Base-by-base conservation (phyloP, 2,888 invertebrate species). In the Lithophane ornitopus region DNA sequence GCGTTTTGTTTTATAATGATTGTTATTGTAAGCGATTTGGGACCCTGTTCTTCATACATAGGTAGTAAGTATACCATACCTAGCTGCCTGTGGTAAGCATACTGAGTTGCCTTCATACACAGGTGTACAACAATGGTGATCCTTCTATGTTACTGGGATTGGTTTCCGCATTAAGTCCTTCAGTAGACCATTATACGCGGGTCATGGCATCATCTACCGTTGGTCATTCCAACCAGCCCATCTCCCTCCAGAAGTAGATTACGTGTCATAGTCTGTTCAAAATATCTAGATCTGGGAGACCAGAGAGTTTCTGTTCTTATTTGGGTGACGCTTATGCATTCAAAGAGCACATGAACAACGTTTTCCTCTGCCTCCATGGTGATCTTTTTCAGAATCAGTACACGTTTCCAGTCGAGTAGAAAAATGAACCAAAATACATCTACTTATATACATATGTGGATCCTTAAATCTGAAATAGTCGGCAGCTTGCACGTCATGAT, bases 1-100 rank as follows among this genome's bases (percentile, higher is more conserved):
- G 73, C 58, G 59, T 74, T 70, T 74, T 66, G 59, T 80, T 82
- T 73, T 63, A 34, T 34, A 74, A 69, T 73, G 22, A 56, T 76
- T 54, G 65, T 84, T 69, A 69, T 83, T 80, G 67, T 68, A 22
- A 68, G 66, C 22, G 34, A 61, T 56, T 62, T 41, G 34, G 46
- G 59, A 22, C 16, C 28, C 62, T 49, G 28, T 62, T 73, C 26
- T 67, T 73, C 54, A 44, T 54, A 46, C 52, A 19, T 70, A 61
- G 39, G n/a, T n/a, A n/a, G 22, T 34, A 34, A 4, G 56, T 41
- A 44, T 44, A 78, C 73, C 41, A 16, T 52, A 54, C 14, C 26
- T 54, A 54, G 67, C 26, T 72, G 14, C 4, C 19, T 12, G 39
- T 69, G 77, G 12, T 39, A 8, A 28, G 54, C 54, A 62, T 77